Evolutionary conservation across 2,888 invertebrate genomes (phyloP).

Genomic region (Trichacis sp.): DNA sequence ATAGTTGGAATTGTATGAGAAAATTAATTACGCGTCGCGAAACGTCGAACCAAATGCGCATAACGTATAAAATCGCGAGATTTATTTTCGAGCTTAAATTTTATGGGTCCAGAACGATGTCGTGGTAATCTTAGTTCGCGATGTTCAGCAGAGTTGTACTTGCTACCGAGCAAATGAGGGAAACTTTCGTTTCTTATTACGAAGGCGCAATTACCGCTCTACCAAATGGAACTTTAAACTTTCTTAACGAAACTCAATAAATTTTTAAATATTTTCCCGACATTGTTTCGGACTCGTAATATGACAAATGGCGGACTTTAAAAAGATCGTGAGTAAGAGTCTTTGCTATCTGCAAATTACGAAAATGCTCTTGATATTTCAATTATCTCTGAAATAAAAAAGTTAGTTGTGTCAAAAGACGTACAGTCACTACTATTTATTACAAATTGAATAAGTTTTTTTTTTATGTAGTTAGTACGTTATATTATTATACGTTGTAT

Average conservation of each 20-base stretch:
- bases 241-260: slow-evolving; percentile 54
- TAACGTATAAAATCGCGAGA: slow-evolving; percentile 25
- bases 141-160: slow-evolving; percentile 25
- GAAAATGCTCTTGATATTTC: too few species aligned
- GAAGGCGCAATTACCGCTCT: slow-evolving; percentile 48
- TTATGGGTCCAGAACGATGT: slow-evolving; percentile 31
- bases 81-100: slow-evolving; percentile 29
- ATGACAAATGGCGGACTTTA: slow-evolving; percentile 28
- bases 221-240: slow-evolving; percentile 52
- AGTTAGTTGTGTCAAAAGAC: too few species aligned
- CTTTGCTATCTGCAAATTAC: too few species aligned
- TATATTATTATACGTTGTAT: too few species aligned
- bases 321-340: too few species aligned
- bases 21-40: too few species aligned
- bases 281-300: slow-evolving; percentile 32
- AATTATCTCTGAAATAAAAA: too few species aligned
- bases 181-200: slow-evolving; percentile 44
- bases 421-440: too few species aligned
- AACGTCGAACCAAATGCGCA: too few species aligned
- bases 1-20: too few species aligned
- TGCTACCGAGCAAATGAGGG: slow-evolving; percentile 36
- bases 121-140: slow-evolving; percentile 27
- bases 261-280: slow-evolving; percentile 50
- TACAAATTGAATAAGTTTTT: too few species aligned
- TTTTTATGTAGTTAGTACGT: too few species aligned